A percentile compares a stretch with the other conserved stretches of the same genome.
Conservation (phyloP, 2,113 vertebrate genomes). For the Calyptommatus sinebrachiatus region DNA sequence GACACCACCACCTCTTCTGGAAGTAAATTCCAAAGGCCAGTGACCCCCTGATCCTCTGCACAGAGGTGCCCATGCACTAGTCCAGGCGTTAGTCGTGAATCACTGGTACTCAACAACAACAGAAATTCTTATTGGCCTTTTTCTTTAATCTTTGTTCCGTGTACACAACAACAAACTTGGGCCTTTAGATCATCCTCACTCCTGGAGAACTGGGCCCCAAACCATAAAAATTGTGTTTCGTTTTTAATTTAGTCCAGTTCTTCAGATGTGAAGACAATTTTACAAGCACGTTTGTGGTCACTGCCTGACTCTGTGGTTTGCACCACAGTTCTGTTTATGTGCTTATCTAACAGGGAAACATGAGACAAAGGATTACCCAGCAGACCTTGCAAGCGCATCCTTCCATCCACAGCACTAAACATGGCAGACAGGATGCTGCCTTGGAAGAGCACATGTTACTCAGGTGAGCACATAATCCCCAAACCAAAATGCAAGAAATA, state of each 20-base stretch:
- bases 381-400: conserved; percentile 16
- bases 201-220: no score
- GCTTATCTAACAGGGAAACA: neutral
- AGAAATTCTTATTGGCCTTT: no score
- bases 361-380: neutral
- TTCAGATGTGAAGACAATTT: neutral
- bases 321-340: neutral
- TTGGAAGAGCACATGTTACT: conserved; percentile 23
- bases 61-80: no score
- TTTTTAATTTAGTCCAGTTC: neutral
- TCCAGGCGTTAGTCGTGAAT: no score
- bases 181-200: no score
- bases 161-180: neutral
- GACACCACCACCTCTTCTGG: no score
- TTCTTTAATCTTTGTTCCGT: neutral
- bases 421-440: neutral
- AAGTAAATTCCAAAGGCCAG: no score
- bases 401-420: conserved; percentile 31
- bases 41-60: no score
- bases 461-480: neutral
- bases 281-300: neutral
- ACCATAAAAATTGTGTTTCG: neutral
- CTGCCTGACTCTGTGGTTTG: neutral
- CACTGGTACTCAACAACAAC: no score
- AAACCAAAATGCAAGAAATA: conserved; percentile 23